Percentiles rank a stretch among this genome's conserved stretches.
These are phyloP conservation scores for Caenorhabditis sp. DNA, from an alignment of 2,888 invertebrate species.

Conservation along the genomic window DNA sequence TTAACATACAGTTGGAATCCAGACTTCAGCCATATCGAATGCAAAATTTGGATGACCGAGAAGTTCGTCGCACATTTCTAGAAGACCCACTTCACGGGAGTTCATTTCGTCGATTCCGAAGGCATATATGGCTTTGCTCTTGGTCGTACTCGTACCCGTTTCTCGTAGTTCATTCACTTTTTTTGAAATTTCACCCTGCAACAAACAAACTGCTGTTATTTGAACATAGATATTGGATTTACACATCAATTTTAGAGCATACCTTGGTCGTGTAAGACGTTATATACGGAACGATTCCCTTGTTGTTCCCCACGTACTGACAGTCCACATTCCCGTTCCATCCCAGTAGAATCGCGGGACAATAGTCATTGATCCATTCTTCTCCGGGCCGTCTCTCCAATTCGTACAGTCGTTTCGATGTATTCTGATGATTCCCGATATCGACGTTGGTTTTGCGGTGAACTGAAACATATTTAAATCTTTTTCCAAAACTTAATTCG, in stretches of 20 bases:
- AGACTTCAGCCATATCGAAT: constrained; percentile 1
- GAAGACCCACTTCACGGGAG: background rate
- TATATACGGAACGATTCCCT: background rate
- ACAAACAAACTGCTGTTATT: no score
- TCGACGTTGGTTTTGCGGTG: no score
- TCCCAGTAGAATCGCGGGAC: background rate
- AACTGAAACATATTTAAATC: no score
- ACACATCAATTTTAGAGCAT: no score
- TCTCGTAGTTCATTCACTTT: background rate
- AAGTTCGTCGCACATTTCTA: constrained; percentile 5
- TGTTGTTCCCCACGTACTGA: constrained; percentile 6
- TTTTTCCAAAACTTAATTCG: no score
- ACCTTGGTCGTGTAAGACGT: constrained; percentile 7
- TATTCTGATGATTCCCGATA: no score
- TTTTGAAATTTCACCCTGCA: constrained; percentile 5
- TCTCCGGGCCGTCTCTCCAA: background rate
- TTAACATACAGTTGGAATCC: constrained; percentile 7
- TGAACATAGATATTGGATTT: no score
- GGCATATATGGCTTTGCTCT: background rate
- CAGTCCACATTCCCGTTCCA: constrained; percentile 21
- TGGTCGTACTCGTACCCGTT: background rate
- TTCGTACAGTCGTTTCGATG: background rate
- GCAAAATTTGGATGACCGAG: background rate
- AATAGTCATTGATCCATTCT: constrained; percentile 26
- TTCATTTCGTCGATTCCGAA: background rate